Percentiles rank a stretch among this genome's conserved stretches.
Evolutionary conservation across 2,113 vertebrate species (phyloP).

Genomic region (Carettochelys insculpta): DNA sequence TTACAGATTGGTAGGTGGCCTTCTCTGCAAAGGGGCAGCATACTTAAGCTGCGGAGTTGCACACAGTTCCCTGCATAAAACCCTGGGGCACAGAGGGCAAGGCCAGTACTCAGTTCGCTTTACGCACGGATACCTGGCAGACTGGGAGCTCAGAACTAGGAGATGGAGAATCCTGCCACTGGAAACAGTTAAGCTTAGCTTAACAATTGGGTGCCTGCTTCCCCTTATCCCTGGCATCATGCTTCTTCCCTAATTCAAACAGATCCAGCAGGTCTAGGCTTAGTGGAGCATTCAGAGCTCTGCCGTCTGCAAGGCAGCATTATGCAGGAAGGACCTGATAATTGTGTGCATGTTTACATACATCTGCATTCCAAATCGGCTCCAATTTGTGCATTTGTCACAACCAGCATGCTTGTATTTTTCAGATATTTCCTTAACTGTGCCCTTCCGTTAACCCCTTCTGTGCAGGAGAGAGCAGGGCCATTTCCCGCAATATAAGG

Average conservation of each 20-base stretch:
- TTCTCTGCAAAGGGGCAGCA: background rate
- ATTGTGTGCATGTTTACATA: constrained; percentile 69
- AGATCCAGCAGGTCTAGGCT: background rate
- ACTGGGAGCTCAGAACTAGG: background rate
- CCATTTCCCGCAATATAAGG: background rate
- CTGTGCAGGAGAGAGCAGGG: background rate
- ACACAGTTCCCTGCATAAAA: background rate
- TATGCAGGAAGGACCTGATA: constrained; percentile 59
- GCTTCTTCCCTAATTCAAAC: constrained; percentile 9
- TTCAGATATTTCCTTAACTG: constrained; percentile 26
- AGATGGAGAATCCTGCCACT: background rate
- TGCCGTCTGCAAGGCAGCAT: background rate
- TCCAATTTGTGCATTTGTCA: constrained; percentile 69
- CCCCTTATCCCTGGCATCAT: background rate
- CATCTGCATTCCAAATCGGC: constrained; percentile 60
- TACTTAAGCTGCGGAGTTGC: background rate
- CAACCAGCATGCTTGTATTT: constrained; percentile 53
- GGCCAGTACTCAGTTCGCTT: background rate
- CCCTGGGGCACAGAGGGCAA: background rate
- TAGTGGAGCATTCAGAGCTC: background rate
- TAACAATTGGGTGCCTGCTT: background rate
- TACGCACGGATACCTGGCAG: background rate
- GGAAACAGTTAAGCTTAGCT: background rate
- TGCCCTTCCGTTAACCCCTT: constrained; percentile 57
- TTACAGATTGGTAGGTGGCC: background rate